A percentile compares a stretch with the other conserved stretches of the same genome.
These are phyloP conservation scores for Salvator merianae DNA, from an alignment of 2,113 vertebrate genomes.

Conservation along the genomic window DNA sequence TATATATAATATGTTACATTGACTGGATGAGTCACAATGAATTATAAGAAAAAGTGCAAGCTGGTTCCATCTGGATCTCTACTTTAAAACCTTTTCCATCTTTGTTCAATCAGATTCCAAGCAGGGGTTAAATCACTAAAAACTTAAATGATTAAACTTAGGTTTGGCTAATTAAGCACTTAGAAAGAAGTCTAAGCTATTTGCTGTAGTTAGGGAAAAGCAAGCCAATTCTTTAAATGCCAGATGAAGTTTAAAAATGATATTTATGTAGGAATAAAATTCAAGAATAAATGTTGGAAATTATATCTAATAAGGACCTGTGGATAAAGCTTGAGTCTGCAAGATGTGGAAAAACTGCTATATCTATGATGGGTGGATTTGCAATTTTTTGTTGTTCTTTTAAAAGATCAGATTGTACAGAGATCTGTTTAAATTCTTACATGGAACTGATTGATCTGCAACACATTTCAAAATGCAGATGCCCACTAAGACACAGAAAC, in stretches of 20 bases:
- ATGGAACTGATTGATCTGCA: slow-evolving; percentile 41
- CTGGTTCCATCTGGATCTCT: neutral
- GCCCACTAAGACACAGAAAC: slow-evolving; percentile 39
- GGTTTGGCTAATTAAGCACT: slow-evolving; percentile 27
- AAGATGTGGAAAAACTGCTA: slow-evolving; percentile 27
- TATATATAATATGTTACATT: slow-evolving; percentile 5
- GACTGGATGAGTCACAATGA: neutral
- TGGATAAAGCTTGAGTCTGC: slow-evolving; percentile 9
- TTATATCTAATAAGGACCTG: slow-evolving; percentile 37
- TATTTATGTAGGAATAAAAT: slow-evolving; percentile 11
- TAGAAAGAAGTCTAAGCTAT: slow-evolving; percentile 21
- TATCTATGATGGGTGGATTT: slow-evolving; percentile 34
- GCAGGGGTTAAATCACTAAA: neutral
- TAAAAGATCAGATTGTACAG: slow-evolving; percentile 36
- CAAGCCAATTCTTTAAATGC: neutral
- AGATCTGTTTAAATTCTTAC: slow-evolving; percentile 51
- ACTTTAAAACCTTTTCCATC: slow-evolving; percentile 5
- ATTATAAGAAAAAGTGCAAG: slow-evolving; percentile 33
- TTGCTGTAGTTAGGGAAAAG: neutral
- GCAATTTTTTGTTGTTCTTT: neutral
- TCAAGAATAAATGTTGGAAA: slow-evolving; percentile 30
- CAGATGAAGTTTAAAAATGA: neutral
- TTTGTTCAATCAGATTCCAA: neutral
- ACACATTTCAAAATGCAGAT: slow-evolving; percentile 40
- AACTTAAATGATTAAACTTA: neutral